Evolutionary conservation across 2,888 invertebrate genomes (phyloP), one percentile per base, ranked within the genome.

Genomic region (Hermodice carunculata): DNA sequence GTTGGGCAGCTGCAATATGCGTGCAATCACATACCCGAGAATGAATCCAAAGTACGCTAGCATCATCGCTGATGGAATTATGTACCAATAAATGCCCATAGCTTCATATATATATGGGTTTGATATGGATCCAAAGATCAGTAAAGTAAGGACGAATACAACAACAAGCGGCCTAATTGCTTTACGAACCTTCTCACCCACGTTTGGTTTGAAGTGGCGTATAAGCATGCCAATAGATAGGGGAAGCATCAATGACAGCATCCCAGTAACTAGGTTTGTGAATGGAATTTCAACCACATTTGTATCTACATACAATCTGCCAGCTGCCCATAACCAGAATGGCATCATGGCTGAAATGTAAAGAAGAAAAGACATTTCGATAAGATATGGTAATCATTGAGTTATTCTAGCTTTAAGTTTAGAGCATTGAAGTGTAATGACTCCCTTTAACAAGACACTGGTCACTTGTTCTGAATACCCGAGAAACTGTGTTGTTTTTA

Each of bases 311-410:
- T 78, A 78, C 37, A 62, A 57, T 28, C 74, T 66, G 3, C 87
- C 87, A 37, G 88, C 74, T 2, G 87, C 80, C 66, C 83, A 86
- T 75, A 88, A 74, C 88, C 88, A 88, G 6, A 88, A 70, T 0
- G 88, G 88, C 81, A 89, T 86, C 83, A 88, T 84, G 11, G 80
- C 87, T 86, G 76, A n/a, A n/a, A n/a, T n/a, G n/a, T n/a, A n/a
- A n/a, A n/a, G n/a, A n/a, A n/a, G n/a, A n/a, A n/a, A n/a, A n/a
- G n/a, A n/a, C n/a, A n/a, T n/a, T n/a, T n/a, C n/a, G n/a, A n/a
- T n/a, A n/a, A n/a, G n/a, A n/a, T n/a, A n/a, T n/a, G n/a, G n/a
- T n/a, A n/a, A n/a, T n/a, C n/a, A n/a, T n/a, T n/a, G n/a, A n/a
- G n/a, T n/a, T n/a, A n/a, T n/a, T n/a, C n/a, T n/a, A n/a, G n/a